Base-by-base conservation (phyloP, 2,113 vertebrate genomes). In the Dromiciops gliroides region DNA sequence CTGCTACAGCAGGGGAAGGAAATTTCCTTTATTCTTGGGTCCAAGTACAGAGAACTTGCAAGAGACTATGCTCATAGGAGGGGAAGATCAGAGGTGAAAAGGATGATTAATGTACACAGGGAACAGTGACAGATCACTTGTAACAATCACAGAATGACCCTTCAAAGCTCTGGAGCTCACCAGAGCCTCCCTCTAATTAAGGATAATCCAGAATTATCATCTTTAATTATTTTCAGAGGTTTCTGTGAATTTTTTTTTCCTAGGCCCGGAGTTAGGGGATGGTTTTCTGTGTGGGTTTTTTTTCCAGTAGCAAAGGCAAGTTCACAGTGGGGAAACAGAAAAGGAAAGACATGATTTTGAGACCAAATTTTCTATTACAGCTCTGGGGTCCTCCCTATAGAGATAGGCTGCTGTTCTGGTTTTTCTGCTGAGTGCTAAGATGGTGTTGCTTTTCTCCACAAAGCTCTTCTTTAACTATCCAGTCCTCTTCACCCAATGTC, bases 191-290 rank as follows among this genome's bases (percentile, higher is more conserved):
- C 88, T 95, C 95, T 98, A 96, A 97, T 97, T 96, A 97, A 97
- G 96, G 96, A 97, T 97, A 96, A 97, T 97, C 95, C 97, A 97
- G 97, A 97, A 96, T 97, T 95, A 97, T 90, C 95, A 96, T 75
- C 96, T 89, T 97, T 97, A 96, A 97, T 98, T 96, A 97, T 96
- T 97, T 97, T 95, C 96, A 95, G 89, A 95, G 94, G 31, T 94
- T 97, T 97, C 96, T 93, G 95, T 95, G 94, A 96, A 31, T 56
- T 89, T 93, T 50, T 51, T n/a, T 25, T 3, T 31, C 88, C 50
- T 92, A 93, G 94, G 0, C 25, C 25, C 94, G 89, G 91, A 88
- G 83, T 94, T 52, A 92, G 91, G 52, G 89, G n/a, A 47, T 88
- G 88, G 94, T 51, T n/a, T n/a, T n/a, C n/a, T n/a, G n/a, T n/a